Conservation (phyloP, 2,888 invertebrate genomes). For the Plagiodera versicolora region DNA sequence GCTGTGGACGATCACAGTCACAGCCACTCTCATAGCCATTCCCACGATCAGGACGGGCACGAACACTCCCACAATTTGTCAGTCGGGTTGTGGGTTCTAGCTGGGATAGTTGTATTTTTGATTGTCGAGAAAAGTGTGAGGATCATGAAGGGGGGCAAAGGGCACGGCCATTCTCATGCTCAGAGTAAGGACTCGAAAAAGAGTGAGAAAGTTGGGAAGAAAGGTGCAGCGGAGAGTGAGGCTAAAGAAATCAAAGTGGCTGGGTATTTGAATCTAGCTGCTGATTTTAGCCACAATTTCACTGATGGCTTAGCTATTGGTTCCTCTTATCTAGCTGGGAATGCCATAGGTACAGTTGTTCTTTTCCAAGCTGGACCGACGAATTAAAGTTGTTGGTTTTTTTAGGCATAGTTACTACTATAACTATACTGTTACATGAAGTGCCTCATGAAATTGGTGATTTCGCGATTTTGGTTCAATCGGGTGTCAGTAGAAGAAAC, state of each 20-base stretch:
- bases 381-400: not conserved
- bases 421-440: conserved; percentile 96
- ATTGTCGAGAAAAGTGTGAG: conserved; percentile 92
- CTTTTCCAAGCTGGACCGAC: too few species aligned
- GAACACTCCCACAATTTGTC: conserved; percentile 78
- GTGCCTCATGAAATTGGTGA: conserved; percentile 99
- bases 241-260: conserved; percentile 68
- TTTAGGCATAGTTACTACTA: conserved; percentile 75
- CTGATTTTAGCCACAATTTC: conserved; percentile 98
- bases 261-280: conserved; percentile 95
- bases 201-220: not conserved
- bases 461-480: conserved; percentile 97
- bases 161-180: conserved; percentile 66
- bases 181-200: not conserved
- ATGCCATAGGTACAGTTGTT: conserved; percentile 70
- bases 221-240: not conserved
- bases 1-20: conserved; percentile 55
- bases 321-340: conserved; percentile 93
- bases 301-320: conserved; percentile 99
- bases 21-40: conserved; percentile 54
- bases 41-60: conserved; percentile 57
- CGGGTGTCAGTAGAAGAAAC: conserved; percentile 90
- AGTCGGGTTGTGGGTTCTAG: conserved; percentile 92
- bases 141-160: conserved; percentile 78
- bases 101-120: conserved; percentile 90